phyloP scores from a whole-genome alignment of 2,888 invertebrate species.

The Euplexia lucipara region DNA sequence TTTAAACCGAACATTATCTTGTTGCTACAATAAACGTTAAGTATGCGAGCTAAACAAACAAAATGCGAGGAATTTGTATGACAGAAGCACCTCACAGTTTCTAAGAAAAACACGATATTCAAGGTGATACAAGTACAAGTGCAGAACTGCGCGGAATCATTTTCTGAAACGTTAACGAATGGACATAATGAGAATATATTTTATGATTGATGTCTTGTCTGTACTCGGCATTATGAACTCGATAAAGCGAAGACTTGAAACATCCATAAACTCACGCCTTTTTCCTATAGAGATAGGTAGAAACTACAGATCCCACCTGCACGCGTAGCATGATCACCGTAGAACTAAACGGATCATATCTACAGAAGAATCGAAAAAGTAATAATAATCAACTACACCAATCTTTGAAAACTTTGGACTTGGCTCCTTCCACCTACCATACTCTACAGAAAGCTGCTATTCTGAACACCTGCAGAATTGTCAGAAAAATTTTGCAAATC shows the following conservation, averaged over 20 bases:
- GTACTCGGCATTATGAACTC: background rate
- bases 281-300: too few species aligned
- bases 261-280: background rate
- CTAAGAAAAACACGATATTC: constrained; percentile 75
- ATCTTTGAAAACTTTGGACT: too few species aligned
- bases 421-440: too few species aligned
- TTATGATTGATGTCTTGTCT: constrained; percentile 50
- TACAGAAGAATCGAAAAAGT: too few species aligned
- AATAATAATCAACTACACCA: too few species aligned
- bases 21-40: constrained; percentile 48
- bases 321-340: too few species aligned
- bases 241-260: constrained; percentile 12
- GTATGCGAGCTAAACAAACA: constrained; percentile 69
- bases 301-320: too few species aligned
- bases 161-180: constrained; percentile 55
- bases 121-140: constrained; percentile 77
- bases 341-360: too few species aligned
- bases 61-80: constrained; percentile 77
- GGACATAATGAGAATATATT: constrained; percentile 51
- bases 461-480: too few species aligned
- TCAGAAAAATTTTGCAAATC: too few species aligned
- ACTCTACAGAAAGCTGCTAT: too few species aligned
- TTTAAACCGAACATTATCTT: constrained; percentile 27
- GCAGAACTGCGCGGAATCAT: constrained; percentile 64
- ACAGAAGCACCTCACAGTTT: constrained; percentile 72